phyloP scores from a whole-genome alignment of 1,140 invertebrate species.

The Oreohelix idahoensis region DNA sequence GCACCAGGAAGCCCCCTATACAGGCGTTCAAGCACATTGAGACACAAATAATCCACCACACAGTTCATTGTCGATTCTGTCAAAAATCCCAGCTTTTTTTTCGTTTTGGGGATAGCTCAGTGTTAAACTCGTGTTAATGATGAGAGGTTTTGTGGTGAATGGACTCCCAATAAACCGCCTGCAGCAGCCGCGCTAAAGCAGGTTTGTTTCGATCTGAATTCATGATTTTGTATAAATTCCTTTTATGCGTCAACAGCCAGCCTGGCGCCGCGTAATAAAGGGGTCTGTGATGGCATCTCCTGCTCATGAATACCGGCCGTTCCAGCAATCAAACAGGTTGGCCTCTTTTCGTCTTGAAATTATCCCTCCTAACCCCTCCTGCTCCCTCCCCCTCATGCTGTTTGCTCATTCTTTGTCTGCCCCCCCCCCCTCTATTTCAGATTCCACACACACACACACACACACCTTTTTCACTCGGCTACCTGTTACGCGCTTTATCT shows the following conservation, averaged over 20 bases:
- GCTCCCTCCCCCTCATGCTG: background rate
- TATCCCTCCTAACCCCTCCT: background rate
- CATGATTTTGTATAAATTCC: background rate
- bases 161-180: background rate
- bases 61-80: background rate
- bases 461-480: too few relatives aligned
- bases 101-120: background rate
- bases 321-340: background rate
- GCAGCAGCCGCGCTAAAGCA: background rate
- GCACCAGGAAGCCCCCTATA: background rate
- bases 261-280: background rate
- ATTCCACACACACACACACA: too few relatives aligned
- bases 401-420: background rate
- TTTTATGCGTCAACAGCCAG: background rate
- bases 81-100: background rate
- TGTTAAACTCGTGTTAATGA: background rate
- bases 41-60: background rate
- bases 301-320: background rate
- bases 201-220: background rate
- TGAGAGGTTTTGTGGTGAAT: background rate
- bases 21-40: background rate
- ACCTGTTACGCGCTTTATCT: too few relatives aligned
- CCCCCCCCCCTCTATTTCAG: background rate
- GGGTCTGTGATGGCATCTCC: background rate
- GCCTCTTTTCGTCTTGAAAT: background rate